These are phyloP conservation scores for Scaptodrosophila latifasciaeformis DNA, from an alignment of 2,888 invertebrate species.

Conservation along the genomic window DNA sequence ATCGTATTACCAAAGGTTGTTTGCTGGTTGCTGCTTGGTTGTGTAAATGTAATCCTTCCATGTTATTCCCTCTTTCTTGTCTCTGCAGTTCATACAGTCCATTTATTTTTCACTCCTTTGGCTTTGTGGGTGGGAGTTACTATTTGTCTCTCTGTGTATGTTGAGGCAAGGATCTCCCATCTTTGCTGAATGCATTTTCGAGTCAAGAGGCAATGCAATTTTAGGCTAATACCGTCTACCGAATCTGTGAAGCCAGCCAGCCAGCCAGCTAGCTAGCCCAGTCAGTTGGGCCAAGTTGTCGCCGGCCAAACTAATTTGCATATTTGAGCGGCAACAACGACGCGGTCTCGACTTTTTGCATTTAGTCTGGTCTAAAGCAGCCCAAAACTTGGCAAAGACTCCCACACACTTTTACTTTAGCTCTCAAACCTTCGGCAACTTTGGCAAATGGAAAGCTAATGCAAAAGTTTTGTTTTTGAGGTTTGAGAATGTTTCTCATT, in stretches of 20 bases:
- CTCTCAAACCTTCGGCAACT: too few species aligned
- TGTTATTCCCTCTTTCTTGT: constrained; percentile 10
- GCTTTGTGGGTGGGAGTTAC: constrained; percentile 1
- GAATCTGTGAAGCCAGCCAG: too few species aligned
- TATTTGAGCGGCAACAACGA: constrained; percentile 43
- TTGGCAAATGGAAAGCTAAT: constrained; percentile 54
- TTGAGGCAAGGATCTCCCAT: background rate
- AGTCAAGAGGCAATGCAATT: constrained; percentile 39
- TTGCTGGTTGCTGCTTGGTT: background rate
- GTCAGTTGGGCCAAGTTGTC: constrained; percentile 6
- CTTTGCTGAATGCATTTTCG: background rate
- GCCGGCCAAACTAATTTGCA: constrained; percentile 52
- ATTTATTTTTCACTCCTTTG: constrained; percentile 67
- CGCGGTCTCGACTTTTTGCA: constrained; percentile 30
- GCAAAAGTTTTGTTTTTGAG: constrained; percentile 48
- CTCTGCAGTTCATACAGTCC: constrained; percentile 54
- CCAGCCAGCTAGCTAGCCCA: too few species aligned
- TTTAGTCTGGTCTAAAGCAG: constrained; percentile 12
- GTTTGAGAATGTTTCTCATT: constrained; percentile 11
- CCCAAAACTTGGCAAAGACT: background rate
- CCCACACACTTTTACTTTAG: too few species aligned
- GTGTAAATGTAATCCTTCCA: constrained; percentile 59
- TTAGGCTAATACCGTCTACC: constrained; percentile 37
- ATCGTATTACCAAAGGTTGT: constrained; percentile 57
- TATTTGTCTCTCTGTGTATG: background rate